Conservation (phyloP, 1,140 invertebrate genomes). For the Lethocerus indicus region DNA sequence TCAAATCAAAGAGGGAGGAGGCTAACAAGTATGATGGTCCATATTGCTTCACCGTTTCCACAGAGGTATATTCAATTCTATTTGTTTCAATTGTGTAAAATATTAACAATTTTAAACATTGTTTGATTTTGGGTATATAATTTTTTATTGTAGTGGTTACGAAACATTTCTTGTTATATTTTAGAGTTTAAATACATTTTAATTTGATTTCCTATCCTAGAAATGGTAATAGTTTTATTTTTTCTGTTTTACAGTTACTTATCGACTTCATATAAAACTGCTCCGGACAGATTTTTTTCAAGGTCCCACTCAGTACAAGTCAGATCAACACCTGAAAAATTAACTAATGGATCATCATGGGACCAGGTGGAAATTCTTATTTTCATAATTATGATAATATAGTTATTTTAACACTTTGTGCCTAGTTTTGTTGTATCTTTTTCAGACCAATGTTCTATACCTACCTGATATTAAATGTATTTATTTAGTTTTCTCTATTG, state of each 20-base stretch:
- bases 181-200: not conserved
- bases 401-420: not conserved
- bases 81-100: not conserved
- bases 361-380: slow-evolving; percentile 15
- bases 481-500: not conserved
- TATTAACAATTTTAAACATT: not conserved
- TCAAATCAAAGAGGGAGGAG: too few species aligned
- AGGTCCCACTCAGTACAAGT: slow-evolving; percentile 29
- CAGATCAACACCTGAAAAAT: slow-evolving; percentile 23
- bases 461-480: not conserved
- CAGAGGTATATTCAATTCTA: not conserved
- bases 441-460: not conserved
- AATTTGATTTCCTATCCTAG: too few species aligned
- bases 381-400: too few species aligned
- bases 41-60: too few species aligned
- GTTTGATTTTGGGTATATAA: not conserved
- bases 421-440: not conserved
- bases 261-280: slow-evolving; percentile 16
- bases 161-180: not conserved
- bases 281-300: slow-evolving; percentile 32
- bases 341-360: slow-evolving; percentile 16
- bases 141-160: not conserved
- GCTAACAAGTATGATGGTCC: too few species aligned
- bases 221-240: not conserved
- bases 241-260: slow-evolving; percentile 3